Base-by-base conservation (phyloP, 1,140 invertebrate genomes). In the Brachionus calyciflorus region DNA sequence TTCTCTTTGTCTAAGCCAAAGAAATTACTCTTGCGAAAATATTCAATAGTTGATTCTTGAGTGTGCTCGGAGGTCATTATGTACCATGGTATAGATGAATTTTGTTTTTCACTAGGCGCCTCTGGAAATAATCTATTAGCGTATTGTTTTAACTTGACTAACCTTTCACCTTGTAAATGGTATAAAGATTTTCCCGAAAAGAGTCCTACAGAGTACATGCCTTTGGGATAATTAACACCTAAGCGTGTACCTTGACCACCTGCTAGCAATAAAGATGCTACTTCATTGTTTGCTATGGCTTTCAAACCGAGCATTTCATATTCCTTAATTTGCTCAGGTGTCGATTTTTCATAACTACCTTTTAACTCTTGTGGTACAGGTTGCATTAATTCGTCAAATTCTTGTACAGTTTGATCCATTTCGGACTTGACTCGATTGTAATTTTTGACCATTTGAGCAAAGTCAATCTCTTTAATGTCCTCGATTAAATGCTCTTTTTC, bases 21-120 rank as follows among this genome's bases (percentile, higher is more conserved):
- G 83, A 91, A 94, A 55, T 91, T 87, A 80, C 95, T 88, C 30
- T 88, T 87, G 79, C 88, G 86, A 79, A 99, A 92, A 83, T 91
- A 98, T 7, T 90, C 88, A 9, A 89, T 80, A 0, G 95, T 98
- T 0, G 90, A 88, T 78, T 91, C 88, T 81, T 91, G 91, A 3
- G 96, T 99, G 73, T 92, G 91, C 82, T 95, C 92, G 78, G 94
- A 98, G 1, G 96, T 98, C 94, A 99, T 97, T 14, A 99, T 95
- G 80, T 98, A 97, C 88, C 88, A 88, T 69, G 57, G 78, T 40
- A 79, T 48, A 17, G 44, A 44, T 9, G 60, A 44, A 44, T 21
- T 30, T 21, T n/a, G 17, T 49, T 73, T 28, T 19, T 7, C 19
- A 4, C 14, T 12, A 17, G 24, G 10, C 17, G 9, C 41, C 19